Evolutionary conservation across 2,888 invertebrate species (phyloP).

Genomic region (Galerucella calmariensis): DNA sequence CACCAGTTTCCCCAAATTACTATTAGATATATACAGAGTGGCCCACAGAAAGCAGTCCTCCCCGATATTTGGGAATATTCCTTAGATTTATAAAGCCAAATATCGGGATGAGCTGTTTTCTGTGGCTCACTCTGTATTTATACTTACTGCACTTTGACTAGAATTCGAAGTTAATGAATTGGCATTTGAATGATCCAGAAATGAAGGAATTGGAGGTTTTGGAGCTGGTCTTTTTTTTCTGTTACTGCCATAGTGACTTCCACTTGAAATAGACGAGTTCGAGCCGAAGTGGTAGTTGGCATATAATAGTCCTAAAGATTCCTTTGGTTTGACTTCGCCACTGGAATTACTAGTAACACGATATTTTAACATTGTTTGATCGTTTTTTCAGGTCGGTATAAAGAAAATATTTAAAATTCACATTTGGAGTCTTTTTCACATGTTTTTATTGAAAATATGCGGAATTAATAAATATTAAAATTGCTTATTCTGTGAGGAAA

Average conservation of each 20-base stretch:
- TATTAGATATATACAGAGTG: too few relatives aligned
- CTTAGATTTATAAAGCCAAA: too few relatives aligned
- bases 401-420: not conserved
- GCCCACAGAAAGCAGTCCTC: too few relatives aligned
- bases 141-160: slow-evolving; percentile 60
- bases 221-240: slow-evolving; percentile 79
- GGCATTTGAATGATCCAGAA: slow-evolving; percentile 50
- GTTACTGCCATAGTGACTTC: slow-evolving; percentile 59
- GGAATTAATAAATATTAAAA: not conserved
- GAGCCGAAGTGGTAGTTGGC: slow-evolving; percentile 57
- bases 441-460: slow-evolving; percentile 6
- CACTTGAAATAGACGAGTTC: slow-evolving; percentile 63
- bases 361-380: slow-evolving; percentile 58
- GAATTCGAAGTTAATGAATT: slow-evolving; percentile 60
- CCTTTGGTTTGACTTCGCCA: slow-evolving; percentile 60
- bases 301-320: slow-evolving; percentile 50
- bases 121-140: too few relatives aligned
- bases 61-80: too few relatives aligned
- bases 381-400: not conserved
- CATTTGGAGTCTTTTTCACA: slow-evolving; percentile 15
- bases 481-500: too few relatives aligned
- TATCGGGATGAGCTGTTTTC: too few relatives aligned
- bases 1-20: too few relatives aligned
- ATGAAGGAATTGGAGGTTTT: slow-evolving; percentile 67
- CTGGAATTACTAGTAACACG: slow-evolving; percentile 56